phyloP scores from a whole-genome alignment of 2,888 invertebrate genomes.

The Tromatobia lineatoria region DNA sequence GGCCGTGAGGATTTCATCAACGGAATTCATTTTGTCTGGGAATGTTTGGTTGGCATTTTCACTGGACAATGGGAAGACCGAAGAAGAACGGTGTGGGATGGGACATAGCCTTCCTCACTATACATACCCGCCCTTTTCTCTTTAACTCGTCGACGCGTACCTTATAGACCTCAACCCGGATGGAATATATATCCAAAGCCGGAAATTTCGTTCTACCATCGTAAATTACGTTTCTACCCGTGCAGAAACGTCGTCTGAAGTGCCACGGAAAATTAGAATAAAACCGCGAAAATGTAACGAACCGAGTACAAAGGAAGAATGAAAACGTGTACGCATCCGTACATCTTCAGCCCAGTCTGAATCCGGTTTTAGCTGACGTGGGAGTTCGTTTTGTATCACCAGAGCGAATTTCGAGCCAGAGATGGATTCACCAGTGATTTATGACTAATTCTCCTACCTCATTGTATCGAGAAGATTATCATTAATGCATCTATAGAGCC shows the following conservation, averaged over 20 bases:
- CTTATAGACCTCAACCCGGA: neutral
- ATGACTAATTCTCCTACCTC: no score
- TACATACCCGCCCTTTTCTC: neutral
- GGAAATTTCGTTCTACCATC: constrained; percentile 9
- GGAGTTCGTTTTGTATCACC: neutral
- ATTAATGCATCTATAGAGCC: no score
- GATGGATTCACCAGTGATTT: neutral
- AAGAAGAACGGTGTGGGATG: constrained; percentile 5
- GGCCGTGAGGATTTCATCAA: constrained; percentile 58
- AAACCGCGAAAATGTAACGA: constrained; percentile 20
- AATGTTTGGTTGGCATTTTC: constrained; percentile 56
- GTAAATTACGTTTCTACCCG: constrained; percentile 30
- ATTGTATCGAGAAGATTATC: no score
- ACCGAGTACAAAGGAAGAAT: constrained; percentile 7
- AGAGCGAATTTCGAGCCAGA: neutral
- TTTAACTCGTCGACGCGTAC: neutral
- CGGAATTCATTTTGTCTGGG: constrained; percentile 62
- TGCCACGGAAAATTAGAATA: constrained; percentile 16
- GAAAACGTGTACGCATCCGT: neutral
- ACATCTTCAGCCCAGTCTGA: neutral
- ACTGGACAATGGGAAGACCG: constrained; percentile 47
- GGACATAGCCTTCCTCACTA: neutral
- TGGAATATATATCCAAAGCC: constrained; percentile 7
- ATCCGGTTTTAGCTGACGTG: neutral
- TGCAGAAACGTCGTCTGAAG: neutral